Percentiles rank a stretch among this genome's conserved stretches.
Evolutionary conservation across 1,140 invertebrate species (phyloP).

Genomic region (Delia radicum): DNA sequence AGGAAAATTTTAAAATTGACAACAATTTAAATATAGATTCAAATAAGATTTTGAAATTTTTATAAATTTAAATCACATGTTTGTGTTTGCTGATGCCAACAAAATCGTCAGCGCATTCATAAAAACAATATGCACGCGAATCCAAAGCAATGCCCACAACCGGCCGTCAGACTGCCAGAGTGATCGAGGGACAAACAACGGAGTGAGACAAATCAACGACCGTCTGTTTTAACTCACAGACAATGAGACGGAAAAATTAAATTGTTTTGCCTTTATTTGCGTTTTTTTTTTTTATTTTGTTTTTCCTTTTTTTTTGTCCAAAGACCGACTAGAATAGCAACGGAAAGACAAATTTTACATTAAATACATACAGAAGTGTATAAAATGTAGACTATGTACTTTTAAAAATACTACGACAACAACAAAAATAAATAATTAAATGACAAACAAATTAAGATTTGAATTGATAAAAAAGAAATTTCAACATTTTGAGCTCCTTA

Average conservation of each 20-base stretch:
- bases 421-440: too few species aligned
- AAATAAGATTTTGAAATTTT: conserved; percentile 15
- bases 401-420: too few species aligned
- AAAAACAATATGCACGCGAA: conserved; percentile 14
- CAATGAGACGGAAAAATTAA: background rate
- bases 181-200: background rate
- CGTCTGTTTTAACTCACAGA: background rate
- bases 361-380: too few species aligned
- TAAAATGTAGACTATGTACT: too few species aligned
- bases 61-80: conserved; percentile 23
- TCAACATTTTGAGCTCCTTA: too few species aligned
- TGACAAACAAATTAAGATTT: too few species aligned
- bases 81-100: conserved; percentile 8
- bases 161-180: background rate
- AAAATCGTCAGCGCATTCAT: conserved; percentile 18
- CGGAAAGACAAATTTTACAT: background rate
- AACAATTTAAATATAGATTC: conserved; percentile 11
- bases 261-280: background rate
- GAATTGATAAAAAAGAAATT: too few species aligned
- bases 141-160: background rate
- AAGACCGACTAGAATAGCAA: background rate
- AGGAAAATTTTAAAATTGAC: conserved; percentile 23
- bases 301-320: background rate
- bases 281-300: background rate
- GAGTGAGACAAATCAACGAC: background rate